Evolutionary conservation across 2,797 vertebrate genomes (phyloP).

Genomic region (Austrolebias charrua): DNA sequence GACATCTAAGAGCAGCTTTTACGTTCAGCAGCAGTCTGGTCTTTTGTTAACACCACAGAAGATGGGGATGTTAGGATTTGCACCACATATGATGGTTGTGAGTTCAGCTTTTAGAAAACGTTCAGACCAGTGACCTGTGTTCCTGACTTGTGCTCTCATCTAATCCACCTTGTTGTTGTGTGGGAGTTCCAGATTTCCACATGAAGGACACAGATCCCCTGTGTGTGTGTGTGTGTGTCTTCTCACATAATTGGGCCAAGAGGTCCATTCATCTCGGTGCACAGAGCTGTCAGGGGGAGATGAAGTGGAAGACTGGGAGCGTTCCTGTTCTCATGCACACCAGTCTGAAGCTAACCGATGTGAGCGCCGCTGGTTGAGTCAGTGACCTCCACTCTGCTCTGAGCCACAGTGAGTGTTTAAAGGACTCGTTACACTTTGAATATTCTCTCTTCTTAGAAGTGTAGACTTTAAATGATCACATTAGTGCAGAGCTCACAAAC

Average conservation of each 20-base stretch:
- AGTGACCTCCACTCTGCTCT: slow-evolving; percentile 1
- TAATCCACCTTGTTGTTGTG: slow-evolving; percentile 22
- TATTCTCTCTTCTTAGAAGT: slow-evolving; percentile 24
- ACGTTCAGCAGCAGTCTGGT: neutral
- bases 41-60: slow-evolving; percentile 10
- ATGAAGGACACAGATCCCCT: slow-evolving; percentile 44
- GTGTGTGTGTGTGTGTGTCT: neutral
- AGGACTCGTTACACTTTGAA: slow-evolving; percentile 16
- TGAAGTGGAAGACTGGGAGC: slow-evolving; percentile 26
- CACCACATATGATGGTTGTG: too few species aligned
- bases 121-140: neutral
- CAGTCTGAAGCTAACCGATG: slow-evolving; percentile 10
- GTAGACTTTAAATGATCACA: too few species aligned
- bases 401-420: slow-evolving; percentile 12
- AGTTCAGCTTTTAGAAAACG: slow-evolving; percentile 4
- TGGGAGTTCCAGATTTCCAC: slow-evolving; percentile 17
- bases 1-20: slow-evolving; percentile 8
- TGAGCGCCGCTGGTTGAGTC: slow-evolving; percentile 22
- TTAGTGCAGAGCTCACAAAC: too few species aligned
- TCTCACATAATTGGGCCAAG: slow-evolving; percentile 13
- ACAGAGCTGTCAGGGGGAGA: slow-evolving; percentile 32
- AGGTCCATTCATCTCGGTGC: slow-evolving; percentile 34
- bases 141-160: slow-evolving; percentile 16
- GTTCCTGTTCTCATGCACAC: slow-evolving; percentile 29
- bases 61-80: neutral